These are phyloP conservation scores for Torymus tubicola DNA, from an alignment of 2,888 invertebrate species.

Conservation along the genomic window DNA sequence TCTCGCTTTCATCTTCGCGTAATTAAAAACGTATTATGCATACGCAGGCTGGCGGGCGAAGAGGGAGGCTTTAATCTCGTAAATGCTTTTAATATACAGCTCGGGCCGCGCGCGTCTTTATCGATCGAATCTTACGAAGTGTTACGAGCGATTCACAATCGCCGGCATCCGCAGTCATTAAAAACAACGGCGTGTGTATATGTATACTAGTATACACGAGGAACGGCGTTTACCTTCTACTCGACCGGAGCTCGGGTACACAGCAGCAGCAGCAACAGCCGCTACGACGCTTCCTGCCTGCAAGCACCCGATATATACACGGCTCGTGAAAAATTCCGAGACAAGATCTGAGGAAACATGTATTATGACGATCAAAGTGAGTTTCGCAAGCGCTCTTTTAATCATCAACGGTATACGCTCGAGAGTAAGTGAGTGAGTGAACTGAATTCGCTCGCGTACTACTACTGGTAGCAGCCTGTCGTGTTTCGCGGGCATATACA, in stretches of 20 bases:
- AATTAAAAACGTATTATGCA: neutral
- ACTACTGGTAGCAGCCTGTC: no score
- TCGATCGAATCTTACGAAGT: slow-evolving; percentile 20
- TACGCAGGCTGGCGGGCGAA: neutral
- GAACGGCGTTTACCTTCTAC: slow-evolving; percentile 16
- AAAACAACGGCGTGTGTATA: neutral
- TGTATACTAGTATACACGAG: no score
- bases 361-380: slow-evolving; percentile 39
- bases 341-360: slow-evolving; percentile 30
- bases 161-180: slow-evolving; percentile 38
- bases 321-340: slow-evolving; percentile 20
- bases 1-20: no score
- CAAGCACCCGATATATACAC: neutral
- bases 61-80: neutral
- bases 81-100: slow-evolving; percentile 19
- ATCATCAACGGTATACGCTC: neutral
- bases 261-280: no score
- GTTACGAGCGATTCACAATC: slow-evolving; percentile 1
- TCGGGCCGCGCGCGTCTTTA: neutral
- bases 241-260: no score
- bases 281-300: slow-evolving; percentile 1
- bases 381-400: slow-evolving; percentile 11
- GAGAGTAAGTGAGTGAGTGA: no score
- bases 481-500: no score
- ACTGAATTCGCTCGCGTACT: no score